Evolutionary conservation across 2,113 vertebrate species (phyloP).

Genomic region (Hassar affinis): DNA sequence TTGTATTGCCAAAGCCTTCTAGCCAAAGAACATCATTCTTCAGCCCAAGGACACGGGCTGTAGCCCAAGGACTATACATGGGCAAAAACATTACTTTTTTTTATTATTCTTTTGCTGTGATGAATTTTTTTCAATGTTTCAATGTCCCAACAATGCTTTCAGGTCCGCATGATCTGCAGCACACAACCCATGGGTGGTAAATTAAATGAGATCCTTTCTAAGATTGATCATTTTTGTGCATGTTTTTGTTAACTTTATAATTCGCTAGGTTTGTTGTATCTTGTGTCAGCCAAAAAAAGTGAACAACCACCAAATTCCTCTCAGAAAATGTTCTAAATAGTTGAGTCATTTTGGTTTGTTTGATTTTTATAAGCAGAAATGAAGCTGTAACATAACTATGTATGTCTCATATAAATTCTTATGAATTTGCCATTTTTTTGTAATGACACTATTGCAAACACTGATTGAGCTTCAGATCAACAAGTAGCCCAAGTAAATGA

Average conservation of each 20-base stretch:
- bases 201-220: slow-evolving; percentile 14
- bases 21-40: slow-evolving; percentile 93
- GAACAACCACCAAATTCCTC: background rate
- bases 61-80: slow-evolving; percentile 46
- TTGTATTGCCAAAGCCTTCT: slow-evolving; percentile 88
- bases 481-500: background rate
- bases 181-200: slow-evolving; percentile 10
- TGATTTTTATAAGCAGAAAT: background rate
- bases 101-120: slow-evolving; percentile 38
- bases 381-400: background rate
- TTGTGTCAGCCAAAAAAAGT: slow-evolving; percentile 15
- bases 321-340: background rate
- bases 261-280: slow-evolving; percentile 23
- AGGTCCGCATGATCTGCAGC: slow-evolving; percentile 25
- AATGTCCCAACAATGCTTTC: slow-evolving; percentile 54
- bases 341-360: background rate
- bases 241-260: slow-evolving; percentile 12
- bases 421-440: background rate
- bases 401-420: background rate
- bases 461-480: background rate
- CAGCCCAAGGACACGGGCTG: slow-evolving; percentile 69
- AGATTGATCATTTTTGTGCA: slow-evolving; percentile 5
- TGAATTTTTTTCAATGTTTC: slow-evolving; percentile 19
- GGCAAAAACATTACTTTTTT: slow-evolving; percentile 36
- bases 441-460: background rate